These are phyloP conservation scores for Sitta carolinensis DNA, from an alignment of 2,797 vertebrate species.

Conservation along the genomic window DNA sequence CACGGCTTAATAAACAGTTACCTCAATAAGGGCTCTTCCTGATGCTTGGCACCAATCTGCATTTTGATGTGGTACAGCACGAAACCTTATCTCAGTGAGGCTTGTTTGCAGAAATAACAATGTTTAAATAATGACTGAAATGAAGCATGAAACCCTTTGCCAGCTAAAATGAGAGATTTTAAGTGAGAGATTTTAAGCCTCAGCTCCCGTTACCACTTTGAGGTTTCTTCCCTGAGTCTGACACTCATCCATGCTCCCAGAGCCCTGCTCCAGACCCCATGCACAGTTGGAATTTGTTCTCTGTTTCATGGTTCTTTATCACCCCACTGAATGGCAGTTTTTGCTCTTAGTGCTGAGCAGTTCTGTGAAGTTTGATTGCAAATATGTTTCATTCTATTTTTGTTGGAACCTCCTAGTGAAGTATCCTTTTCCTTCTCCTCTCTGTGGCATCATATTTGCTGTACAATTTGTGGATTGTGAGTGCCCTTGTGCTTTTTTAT, in stretches of 20 bases:
- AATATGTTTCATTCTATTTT: slow-evolving; percentile 39
- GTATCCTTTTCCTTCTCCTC: background rate
- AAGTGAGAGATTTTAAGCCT: slow-evolving; percentile 67
- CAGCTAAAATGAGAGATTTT: slow-evolving; percentile 64
- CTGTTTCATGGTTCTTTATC: slow-evolving; percentile 28
- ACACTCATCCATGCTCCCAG: slow-evolving; percentile 39
- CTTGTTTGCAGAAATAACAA: slow-evolving; percentile 81
- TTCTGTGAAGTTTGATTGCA: slow-evolving; percentile 34
- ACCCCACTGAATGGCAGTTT: slow-evolving; percentile 45
- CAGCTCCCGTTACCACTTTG: slow-evolving; percentile 52
- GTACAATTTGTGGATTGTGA: background rate
- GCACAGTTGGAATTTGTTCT: slow-evolving; percentile 46
- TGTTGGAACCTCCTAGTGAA: slow-evolving; percentile 1
- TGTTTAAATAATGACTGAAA: slow-evolving; percentile 78
- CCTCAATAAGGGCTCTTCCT: slow-evolving; percentile 64
- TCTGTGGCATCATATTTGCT: background rate
- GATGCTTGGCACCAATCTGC: slow-evolving; percentile 64
- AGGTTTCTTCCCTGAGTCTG: slow-evolving; percentile 63
- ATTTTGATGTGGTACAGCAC: slow-evolving; percentile 72
- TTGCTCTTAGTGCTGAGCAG: slow-evolving; percentile 36
- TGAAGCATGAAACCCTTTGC: slow-evolving; percentile 74
- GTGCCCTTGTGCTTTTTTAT: background rate
- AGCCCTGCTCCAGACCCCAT: slow-evolving; percentile 29
- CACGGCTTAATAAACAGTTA: slow-evolving; percentile 74
- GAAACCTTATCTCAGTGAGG: slow-evolving; percentile 78